Percentiles rank a stretch among this genome's conserved stretches.
Evolutionary conservation across 2,888 invertebrate species (phyloP).

Genomic region (Idaea straminata): DNA sequence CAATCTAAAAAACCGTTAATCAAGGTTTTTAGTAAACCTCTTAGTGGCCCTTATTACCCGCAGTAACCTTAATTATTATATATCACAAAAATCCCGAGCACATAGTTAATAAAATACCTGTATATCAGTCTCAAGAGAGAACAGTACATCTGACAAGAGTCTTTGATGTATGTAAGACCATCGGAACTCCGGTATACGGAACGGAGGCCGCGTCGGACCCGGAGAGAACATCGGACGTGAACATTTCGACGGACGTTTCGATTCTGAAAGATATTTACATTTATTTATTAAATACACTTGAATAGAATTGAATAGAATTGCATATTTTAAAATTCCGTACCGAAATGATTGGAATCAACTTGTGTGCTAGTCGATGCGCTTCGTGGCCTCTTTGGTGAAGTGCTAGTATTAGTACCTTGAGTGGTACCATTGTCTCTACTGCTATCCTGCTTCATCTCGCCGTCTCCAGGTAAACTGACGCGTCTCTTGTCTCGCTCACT

Average conservation of each 20-base stretch:
- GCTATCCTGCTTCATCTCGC: slow-evolving; percentile 70
- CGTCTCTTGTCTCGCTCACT: slow-evolving; percentile 77
- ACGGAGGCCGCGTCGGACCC: slow-evolving; percentile 95
- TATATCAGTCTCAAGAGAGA: slow-evolving; percentile 98
- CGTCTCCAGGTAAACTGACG: slow-evolving; percentile 81
- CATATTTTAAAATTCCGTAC: slow-evolving; percentile 67
- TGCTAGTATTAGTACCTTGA: slow-evolving; percentile 65
- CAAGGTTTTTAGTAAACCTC: too few relatives aligned
- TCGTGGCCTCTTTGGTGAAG: slow-evolving; percentile 86
- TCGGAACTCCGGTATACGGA: slow-evolving; percentile 99
- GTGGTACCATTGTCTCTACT: slow-evolving; percentile 61
- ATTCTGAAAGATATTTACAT: slow-evolving; percentile 50
- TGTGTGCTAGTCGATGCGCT: slow-evolving; percentile 91
- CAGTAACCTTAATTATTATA: too few relatives aligned
- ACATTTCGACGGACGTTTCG: slow-evolving; percentile 82
- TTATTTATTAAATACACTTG: too few relatives aligned
- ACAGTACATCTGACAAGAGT: slow-evolving; percentile 95
- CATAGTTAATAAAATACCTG: slow-evolving; percentile 79
- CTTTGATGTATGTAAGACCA: slow-evolving; percentile 99
- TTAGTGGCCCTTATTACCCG: too few relatives aligned
- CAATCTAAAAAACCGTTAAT: too few relatives aligned
- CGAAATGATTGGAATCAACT: slow-evolving; percentile 92
- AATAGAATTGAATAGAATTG: too few relatives aligned
- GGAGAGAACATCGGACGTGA: slow-evolving; percentile 95
- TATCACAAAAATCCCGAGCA: slow-evolving; percentile 8